phyloP scores from a whole-genome alignment of 2,888 invertebrate species.

The Erebia epiphron region DNA sequence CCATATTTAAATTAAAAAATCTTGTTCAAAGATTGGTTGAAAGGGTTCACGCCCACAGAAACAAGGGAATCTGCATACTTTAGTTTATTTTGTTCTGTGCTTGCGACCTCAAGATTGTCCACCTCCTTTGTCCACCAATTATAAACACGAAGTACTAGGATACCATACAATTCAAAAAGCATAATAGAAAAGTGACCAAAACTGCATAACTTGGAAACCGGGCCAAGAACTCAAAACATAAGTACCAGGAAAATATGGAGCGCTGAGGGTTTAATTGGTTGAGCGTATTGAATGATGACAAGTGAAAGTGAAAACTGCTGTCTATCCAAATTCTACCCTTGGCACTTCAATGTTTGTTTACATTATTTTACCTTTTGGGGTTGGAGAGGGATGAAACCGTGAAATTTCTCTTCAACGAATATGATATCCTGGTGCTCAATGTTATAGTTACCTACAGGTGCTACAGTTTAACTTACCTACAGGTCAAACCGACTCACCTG shows the following conservation, averaged over 20 bases:
- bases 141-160: slow-evolving; percentile 15
- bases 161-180: slow-evolving; percentile 3
- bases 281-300: neutral
- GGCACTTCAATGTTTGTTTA: neutral
- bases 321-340: neutral
- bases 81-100: no score
- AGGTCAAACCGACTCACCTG: neutral
- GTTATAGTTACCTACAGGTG: slow-evolving; percentile 31
- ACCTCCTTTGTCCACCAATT: slow-evolving; percentile 14
- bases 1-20: neutral
- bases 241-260: slow-evolving; percentile 20
- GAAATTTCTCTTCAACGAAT: slow-evolving; percentile 11
- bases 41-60: no score
- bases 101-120: neutral
- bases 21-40: neutral
- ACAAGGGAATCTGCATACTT: neutral
- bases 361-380: slow-evolving; percentile 17
- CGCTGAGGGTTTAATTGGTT: neutral
- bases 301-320: neutral
- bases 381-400: slow-evolving; percentile 11
- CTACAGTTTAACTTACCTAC: neutral
- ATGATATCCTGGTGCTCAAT: slow-evolving; percentile 35
- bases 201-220: neutral
- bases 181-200: slow-evolving; percentile 2
- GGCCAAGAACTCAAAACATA: slow-evolving; percentile 24